Evolutionary conservation across 1,140 invertebrate species (phyloP), one percentile per base, ranked within the genome.

Genomic region (Archegozetes longisetosus): DNA sequence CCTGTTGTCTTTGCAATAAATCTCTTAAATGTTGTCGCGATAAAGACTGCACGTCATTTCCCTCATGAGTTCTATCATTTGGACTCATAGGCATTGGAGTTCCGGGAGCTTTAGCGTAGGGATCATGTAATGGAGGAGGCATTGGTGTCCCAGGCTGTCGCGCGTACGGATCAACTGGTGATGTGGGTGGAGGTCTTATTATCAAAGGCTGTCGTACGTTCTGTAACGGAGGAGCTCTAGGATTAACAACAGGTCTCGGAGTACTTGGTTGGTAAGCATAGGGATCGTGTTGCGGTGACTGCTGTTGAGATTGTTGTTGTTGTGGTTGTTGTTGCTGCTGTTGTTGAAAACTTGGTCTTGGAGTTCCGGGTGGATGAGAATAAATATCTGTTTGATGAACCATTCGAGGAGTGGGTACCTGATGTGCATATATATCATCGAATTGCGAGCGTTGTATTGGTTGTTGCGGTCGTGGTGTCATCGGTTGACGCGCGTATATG

Each of bases 21-120:
- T 89, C 86, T 27, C 86, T 71, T n/a, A 90, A 72, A 66, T 91
- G 87, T 57, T 75, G 74, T 2, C 81, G 70, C 66, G 82, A 82
- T 23, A 9, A 20, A 17, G 13, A 22, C 12, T 56, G 40, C 3
- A 28, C 54, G 3, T 49, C 48, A 58, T 22, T 28, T 46, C 17
- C n/a, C 3, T 62, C 26, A 20, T 28, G 50, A 13, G 24, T 52
- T 23, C 20, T 23, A 20, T 20, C 2, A 48, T 48, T n/a, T n/a
- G 22, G 51, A 55, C 26, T 20, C 25, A 3, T 2, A n/a, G 51
- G 40, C n/a, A 52, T 27, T 29, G 24, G 53, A 17, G 27, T 27
- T 46, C 40, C 53, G 9, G 26, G 46, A 23, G 28, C 12, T 53
- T 53, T 48, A 40, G 13, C n/a, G 23, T 26, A 27, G 12, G 26